Base-by-base conservation (phyloP, 2,113 vertebrate species). In the Ceyx margarethae region DNA sequence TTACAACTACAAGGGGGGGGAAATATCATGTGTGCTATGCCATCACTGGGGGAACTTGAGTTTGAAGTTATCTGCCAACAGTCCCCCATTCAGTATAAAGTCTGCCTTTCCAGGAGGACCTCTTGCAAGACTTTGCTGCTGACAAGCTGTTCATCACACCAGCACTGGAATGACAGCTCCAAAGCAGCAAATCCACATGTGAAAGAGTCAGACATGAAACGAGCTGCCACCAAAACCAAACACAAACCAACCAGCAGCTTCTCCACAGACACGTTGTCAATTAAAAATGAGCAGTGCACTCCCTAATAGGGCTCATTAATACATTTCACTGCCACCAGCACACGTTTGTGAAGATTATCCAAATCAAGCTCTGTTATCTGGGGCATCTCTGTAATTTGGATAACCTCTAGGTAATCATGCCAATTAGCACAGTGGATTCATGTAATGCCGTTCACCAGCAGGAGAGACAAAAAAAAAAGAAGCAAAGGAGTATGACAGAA, bases 131-230 rank as follows among this genome's bases (percentile, higher is more conserved):
- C 50, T 94, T 81, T 62, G 69, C 73, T 45, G n/a, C 73, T 45
- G n/a, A 92, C 11, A 10, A 90, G 67, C 56, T 85, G 50, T 86
- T 85, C 90, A 93, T 90, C 93, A 75, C 20, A n/a, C 62, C 42
- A 91, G 72, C 25, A 28, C n/a, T 45, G 18, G 62, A 66, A 89
- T 15, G 13, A 68, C 31, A 90, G 68, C 94, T 62, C 80, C 25
- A 0, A 82, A 75, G 54, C 28, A 31, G 46, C 51, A 25, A 82
- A 90, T 20, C 14, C 17, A 3, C 50, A 23, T 0, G 4, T 57
- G 64, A 43, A 78, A 19, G 35, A 68, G 22, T 15, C 48, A 3
- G 5, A 54, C 56, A 64, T 37, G 43, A 3, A 68, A n/a, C 1
- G 9, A 69, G 3, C 6, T n/a, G 29, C 37, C 82, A 90, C 81